Base-by-base conservation (phyloP, 2,888 invertebrate species). In the Buathra laborator region DNA sequence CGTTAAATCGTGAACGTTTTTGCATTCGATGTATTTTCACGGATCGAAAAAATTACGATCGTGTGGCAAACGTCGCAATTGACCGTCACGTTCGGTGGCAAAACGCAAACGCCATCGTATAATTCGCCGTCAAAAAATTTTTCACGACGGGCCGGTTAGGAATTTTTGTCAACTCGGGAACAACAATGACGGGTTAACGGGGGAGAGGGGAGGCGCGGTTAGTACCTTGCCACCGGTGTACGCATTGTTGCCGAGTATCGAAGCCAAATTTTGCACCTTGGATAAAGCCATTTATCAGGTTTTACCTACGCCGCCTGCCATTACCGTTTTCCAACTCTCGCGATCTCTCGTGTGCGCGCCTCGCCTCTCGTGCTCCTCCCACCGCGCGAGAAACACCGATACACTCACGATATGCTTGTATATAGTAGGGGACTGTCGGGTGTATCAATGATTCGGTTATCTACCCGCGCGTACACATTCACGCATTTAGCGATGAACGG, bases 181-280 rank as follows among this genome's bases (percentile, higher is more conserved):
- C 12, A n/a, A 16, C 14, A 51, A 19, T 9, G 53, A 53, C 16
- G 3, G 19, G 56, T 2, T 1, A 37, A 37, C 37, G 7, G 37
- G 9, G 37, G 7, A 7, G 1, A 37, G 37, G 37, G 37, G 7
- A 37, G 37, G 7, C 12, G 51, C 76, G 64, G 29, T 5, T 62
- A 79, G 89, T 91, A 92, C 92, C 91, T 93, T 91, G 89, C 89
- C 88, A 89, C 89, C 88, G 83, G 89, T 87, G 89, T 91, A 90
- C 83, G 88, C 90, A 93, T 93, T 93, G 90, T 92, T 92, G 88
- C 89, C 86, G 87, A 91, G 89, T 89, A 93, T 90, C 84, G 90
- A 87, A 82, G 92, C 89, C 82, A 91, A 89, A 91, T 92, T 91
- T 88, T 91, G 92, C 89, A 92, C 92, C 87, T 92, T 91, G 86